Base-by-base conservation (phyloP, 2,888 invertebrate species). In the Thumatha senex region DNA sequence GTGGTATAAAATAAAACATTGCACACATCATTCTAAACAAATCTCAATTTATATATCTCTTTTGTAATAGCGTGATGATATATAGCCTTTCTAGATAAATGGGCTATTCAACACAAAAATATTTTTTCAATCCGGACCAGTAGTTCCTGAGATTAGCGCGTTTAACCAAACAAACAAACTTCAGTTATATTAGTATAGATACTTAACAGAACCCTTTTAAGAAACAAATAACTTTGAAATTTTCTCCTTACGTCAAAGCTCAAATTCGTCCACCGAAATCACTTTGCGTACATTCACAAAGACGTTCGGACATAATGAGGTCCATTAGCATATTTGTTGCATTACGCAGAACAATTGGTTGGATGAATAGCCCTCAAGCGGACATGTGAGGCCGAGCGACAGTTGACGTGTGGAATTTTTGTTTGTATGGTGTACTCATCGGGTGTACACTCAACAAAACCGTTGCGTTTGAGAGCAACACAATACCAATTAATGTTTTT, bases 301-400 rank as follows among this genome's bases (percentile, higher is more conserved):
- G 68, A 64, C 72, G 67, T 61, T 51, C 60, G 70, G 7, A 54
- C 61, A 80, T 86, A 86, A 87, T 86, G 80, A 80, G 18, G 74
- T 34, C 67, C 50, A 85, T 86, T 86, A 82, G 80, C 86, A 86
- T 87, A 83, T 85, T 85, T 76, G 79, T 76, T 80, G 83, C 84
- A 80, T 86, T 83, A 81, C 74, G 59, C 47, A 56, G 69, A 67
- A 78, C 79, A 79, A 78, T 76, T 73, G 76, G 24, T n/a, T 42
- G 52, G 59, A 70, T 64, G 72, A 79, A 80, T 76, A 72, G 77
- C 77, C 77, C 76, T 46, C 50, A 40, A 31, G 61, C 55, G 54
- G 72, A 70, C 74, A 61, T 66, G 63, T 73, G 69, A 75, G 18
- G 18, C 18, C 18, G 18, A 24, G 5, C 14, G 14, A 36, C 15